phyloP scores from a whole-genome alignment of 1,140 invertebrate species.

The Drosophila subobscura region DNA sequence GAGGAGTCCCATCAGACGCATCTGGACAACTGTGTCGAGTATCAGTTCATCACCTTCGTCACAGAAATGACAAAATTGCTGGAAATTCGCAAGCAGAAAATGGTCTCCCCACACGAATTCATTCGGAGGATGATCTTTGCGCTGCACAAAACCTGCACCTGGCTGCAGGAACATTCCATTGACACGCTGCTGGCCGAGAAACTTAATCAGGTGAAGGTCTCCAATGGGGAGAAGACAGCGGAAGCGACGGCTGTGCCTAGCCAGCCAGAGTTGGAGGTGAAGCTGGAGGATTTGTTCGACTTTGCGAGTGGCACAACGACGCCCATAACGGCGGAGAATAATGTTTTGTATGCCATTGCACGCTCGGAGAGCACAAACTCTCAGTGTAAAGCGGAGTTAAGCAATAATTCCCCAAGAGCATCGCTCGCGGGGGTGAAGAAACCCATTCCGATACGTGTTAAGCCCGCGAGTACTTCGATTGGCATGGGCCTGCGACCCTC shows the following conservation, averaged over 20 bases:
- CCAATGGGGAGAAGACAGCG: conserved; percentile 32
- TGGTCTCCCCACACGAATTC: conserved; percentile 79
- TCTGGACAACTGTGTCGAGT: conserved; percentile 72
- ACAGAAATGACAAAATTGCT: conserved; percentile 61
- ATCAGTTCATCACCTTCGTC: conserved; percentile 65
- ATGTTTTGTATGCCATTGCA: conserved; percentile 75
- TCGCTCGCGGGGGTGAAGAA: conserved; percentile 47
- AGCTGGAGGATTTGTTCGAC: conserved; percentile 19
- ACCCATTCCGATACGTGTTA: conserved; percentile 62
- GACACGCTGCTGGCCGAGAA: conserved; percentile 50
- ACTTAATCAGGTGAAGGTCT: conserved; percentile 60
- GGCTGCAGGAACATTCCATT: conserved; percentile 73
- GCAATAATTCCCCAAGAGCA: too few species aligned
- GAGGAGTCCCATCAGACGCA: conserved; percentile 75
- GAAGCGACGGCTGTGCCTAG: conserved; percentile 8
- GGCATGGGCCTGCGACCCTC: background rate
- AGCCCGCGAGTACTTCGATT: background rate
- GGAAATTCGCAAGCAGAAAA: conserved; percentile 68
- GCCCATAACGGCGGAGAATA: conserved; percentile 71
- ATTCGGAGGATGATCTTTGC: conserved; percentile 78
- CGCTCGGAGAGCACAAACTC: conserved; percentile 70
- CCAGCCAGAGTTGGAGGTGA: conserved; percentile 9
- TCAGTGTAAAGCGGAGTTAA: background rate
- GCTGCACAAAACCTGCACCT: conserved; percentile 73
- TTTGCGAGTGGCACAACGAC: conserved; percentile 45